Percentiles rank a stretch among this genome's conserved stretches.
phyloP scores from a whole-genome alignment of 2,113 vertebrate species.

The Sterrhoptilus dennistouni region DNA sequence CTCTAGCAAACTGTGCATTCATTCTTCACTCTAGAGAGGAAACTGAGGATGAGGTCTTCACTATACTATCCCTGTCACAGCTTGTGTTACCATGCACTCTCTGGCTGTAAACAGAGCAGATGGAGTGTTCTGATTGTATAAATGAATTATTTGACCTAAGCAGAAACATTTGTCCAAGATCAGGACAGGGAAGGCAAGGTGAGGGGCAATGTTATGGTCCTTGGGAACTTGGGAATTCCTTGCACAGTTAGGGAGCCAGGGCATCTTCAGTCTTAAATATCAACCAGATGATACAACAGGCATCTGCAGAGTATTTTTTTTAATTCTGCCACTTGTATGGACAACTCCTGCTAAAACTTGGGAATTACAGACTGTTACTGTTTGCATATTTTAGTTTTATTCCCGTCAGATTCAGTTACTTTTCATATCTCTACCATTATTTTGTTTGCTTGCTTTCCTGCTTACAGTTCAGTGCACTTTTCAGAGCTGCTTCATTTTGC shows the following conservation, averaged over 20 bases:
- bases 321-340: neutral
- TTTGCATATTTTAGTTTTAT: neutral
- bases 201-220: neutral
- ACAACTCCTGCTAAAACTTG: neutral
- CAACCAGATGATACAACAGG: neutral
- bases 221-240: neutral
- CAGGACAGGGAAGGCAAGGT: neutral
- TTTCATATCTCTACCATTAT: neutral
- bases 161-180: neutral
- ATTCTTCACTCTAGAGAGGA: neutral
- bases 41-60: neutral
- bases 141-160: neutral
- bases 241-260: neutral
- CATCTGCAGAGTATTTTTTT: neutral
- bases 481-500: neutral
- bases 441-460: neutral
- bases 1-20: neutral
- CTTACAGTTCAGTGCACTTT: neutral
- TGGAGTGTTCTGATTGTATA: neutral
- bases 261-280: neutral
- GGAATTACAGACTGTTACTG: neutral
- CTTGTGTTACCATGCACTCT: fast-evolving
- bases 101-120: neutral
- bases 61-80: neutral
- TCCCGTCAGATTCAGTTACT: neutral